These are phyloP conservation scores for Meloe dianella DNA, from an alignment of 2,888 invertebrate genomes.

Conservation along the genomic window DNA sequence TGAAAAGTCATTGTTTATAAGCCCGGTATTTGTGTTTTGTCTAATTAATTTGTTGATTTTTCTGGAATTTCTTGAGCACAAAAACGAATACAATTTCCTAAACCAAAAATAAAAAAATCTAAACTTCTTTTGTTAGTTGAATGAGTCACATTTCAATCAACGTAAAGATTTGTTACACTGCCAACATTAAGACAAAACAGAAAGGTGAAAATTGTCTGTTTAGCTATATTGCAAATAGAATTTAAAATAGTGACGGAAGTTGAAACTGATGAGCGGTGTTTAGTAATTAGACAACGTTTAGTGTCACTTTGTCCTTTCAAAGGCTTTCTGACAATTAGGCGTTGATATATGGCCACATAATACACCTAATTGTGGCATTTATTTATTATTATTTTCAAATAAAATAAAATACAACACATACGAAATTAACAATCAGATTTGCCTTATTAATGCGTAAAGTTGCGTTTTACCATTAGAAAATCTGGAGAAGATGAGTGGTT, in stretches of 20 bases:
- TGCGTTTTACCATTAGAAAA: too few relatives aligned
- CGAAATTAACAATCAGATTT: not conserved
- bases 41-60: not conserved
- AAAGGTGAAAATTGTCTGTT: conserved; percentile 25
- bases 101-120: not conserved
- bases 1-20: not conserved
- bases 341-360: conserved; percentile 57
- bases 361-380: conserved; percentile 41
- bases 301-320: conserved; percentile 60
- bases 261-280: conserved; percentile 41
- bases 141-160: conserved; percentile 36
- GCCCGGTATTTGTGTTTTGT: not conserved
- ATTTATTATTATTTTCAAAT: not conserved
- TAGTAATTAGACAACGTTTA: conserved; percentile 61
- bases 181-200: conserved; percentile 33
- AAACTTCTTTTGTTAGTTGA: not conserved
- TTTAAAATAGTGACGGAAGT: conserved; percentile 52
- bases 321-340: conserved; percentile 60
- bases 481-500: too few relatives aligned
- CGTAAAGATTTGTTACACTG: conserved; percentile 18
- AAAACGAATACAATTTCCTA: not conserved
- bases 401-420: not conserved
- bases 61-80: not conserved
- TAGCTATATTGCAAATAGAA: conserved; percentile 52
- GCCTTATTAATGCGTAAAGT: too few relatives aligned